phyloP scores from a whole-genome alignment of 1,140 invertebrate genomes.

The Drosophila murphyi region DNA sequence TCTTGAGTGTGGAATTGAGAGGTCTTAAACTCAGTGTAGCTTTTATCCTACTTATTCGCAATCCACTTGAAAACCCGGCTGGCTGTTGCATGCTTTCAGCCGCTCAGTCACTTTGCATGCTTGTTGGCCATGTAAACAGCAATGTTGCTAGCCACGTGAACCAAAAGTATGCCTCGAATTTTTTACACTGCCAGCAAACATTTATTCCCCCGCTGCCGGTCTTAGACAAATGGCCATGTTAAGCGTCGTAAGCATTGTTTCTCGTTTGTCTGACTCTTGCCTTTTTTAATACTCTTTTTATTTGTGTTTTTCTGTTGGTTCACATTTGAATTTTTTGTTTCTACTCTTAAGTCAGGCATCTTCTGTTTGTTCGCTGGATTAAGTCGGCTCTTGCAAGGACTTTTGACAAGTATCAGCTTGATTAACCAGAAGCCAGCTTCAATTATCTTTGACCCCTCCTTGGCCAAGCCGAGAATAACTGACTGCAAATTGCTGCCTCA shows the following conservation, averaged over 20 bases:
- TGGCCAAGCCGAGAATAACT: background rate
- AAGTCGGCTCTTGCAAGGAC: background rate
- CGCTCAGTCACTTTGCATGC: slow-evolving; percentile 34
- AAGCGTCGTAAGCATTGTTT: slow-evolving; percentile 47
- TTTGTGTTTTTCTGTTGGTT: background rate
- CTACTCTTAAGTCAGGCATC: background rate
- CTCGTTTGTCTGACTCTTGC: slow-evolving; percentile 21
- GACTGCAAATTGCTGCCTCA: slow-evolving; percentile 3
- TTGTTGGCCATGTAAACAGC: slow-evolving; percentile 48
- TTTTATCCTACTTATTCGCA: background rate
- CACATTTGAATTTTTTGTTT: background rate
- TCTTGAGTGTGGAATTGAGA: slow-evolving; percentile 26
- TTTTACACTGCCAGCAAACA: slow-evolving; percentile 39
- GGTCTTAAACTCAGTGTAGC: slow-evolving; percentile 29
- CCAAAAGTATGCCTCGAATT: slow-evolving; percentile 51
- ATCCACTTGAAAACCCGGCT: background rate
- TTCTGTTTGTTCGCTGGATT: background rate
- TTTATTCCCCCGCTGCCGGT: slow-evolving; percentile 39
- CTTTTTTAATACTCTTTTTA: background rate
- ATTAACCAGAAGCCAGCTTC: background rate
- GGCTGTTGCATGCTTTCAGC: slow-evolving; percentile 3
- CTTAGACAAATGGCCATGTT: slow-evolving; percentile 49
- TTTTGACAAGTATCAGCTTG: background rate
- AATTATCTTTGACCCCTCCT: background rate
- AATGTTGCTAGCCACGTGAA: slow-evolving; percentile 39